Evolutionary conservation across 2,797 vertebrate genomes (phyloP), one percentile per base, ranked within the genome.

Genomic region (Pogoniulus pusillus): DNA sequence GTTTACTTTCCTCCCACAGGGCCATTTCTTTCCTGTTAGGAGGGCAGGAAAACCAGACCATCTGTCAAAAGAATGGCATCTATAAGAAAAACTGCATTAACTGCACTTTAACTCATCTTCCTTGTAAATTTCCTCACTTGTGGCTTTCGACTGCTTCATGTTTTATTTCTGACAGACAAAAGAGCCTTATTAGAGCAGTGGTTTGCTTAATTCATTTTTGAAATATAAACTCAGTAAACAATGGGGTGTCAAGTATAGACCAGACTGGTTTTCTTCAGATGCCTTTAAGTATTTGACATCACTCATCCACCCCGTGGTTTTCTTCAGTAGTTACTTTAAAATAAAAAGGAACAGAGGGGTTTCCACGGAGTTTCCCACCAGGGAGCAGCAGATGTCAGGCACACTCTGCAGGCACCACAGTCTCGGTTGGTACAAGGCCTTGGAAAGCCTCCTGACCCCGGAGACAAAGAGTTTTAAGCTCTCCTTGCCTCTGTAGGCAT

Each of bases 111-210:
- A 71, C 47, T 90, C 64, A 59, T 90, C 62, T 88, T 93, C 62
- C 37, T 65, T 87, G 47, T 34, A 90, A 45, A 82, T 95, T 69
- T 93, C 47, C 57, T 35, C 23, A 55, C 68, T 80, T 90, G 49
- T 58, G 58, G 26, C 62, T 89, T 74, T 1, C 14, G 6, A 59
- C 71, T 60, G 24, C 27, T 89, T 91, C 41, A 10, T 69, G n/a
- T 49, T 94, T 89, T 91, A 68, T 87, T 89, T 68, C 91, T 84
- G 69, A 80, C 15, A 79, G 85, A 64, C 34, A 37, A 74, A 87
- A 70, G 34, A 80, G 10, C 43, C 26, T 71, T 92, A 72, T 77
- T 91, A 87, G 92, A 94, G 20, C 39, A 53, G 27, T 59, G 37
- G n/a, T 80, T 90, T 92, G 30, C 45, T 90, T 88, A 17, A 74